Evolutionary conservation across 2,797 vertebrate genomes (phyloP), one percentile per base, ranked within the genome.

Genomic region (Tapera naevia): DNA sequence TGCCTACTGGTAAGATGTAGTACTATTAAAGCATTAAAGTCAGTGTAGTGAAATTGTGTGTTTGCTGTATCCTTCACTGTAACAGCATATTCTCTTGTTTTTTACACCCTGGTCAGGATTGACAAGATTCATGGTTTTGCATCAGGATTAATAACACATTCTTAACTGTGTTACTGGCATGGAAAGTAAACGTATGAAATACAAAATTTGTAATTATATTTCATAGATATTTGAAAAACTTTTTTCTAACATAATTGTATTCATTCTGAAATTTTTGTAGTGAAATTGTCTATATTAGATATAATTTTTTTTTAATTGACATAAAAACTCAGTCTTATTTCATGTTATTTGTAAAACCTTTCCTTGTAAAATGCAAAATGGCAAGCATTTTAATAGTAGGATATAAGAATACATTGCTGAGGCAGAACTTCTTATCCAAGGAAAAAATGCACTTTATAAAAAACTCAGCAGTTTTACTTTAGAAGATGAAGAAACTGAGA

Each of bases 1-100:
- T 95, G 96, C 97, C 98, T 98, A 96, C 97, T 98, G 98, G 97
- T 97, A 96, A 96, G 85, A 96, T 62, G 91, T 62, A 97, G 97
- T 96, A 98, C 86, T 97, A 96, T 97, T 96, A 74, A 89, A 91
- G 92, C 76, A 83, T 86, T 84, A 46, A 96, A 95, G 94, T 70
- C 88, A 82, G 7, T 15, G 51, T 48, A 81, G 85, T 91, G 80
- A 91, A 89, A 66, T 51, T 35, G 64, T 76, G 37, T 76, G 51
- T 32, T 81, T 54, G 46, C 82, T 65, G 32, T 73, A 64, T 18
- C 41, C 80, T 92, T 84, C 84, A 35, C 3, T 88, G 56, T 67
- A 95, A 81, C 48, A 93, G 60, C 54, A 43, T 0, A 0, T 84
- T 71, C 27, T 43, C 17, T n/a, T 35, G 50, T 17, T 39, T 88